A percentile compares a stretch with the other conserved stretches of the same genome.
phyloP scores from a whole-genome alignment of 2,888 invertebrate genomes.

The Stenodera caucasica region DNA sequence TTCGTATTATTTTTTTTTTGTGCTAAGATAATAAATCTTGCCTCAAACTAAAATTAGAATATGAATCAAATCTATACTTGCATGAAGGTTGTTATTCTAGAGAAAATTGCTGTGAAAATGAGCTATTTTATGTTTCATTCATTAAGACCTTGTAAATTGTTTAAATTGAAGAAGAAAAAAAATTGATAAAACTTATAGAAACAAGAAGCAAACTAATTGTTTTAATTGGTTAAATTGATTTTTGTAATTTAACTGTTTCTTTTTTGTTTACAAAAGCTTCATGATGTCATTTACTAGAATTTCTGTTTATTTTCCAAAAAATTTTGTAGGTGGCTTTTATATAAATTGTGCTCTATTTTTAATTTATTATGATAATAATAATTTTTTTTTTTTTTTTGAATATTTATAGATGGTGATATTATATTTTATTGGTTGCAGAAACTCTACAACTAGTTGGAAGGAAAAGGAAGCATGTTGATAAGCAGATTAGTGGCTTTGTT shows the following conservation, averaged over 20 bases:
- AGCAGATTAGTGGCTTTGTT: neutral
- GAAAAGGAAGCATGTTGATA: conserved; percentile 1
- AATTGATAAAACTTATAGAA: no score
- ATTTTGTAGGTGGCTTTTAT: neutral
- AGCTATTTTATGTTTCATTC: no score
- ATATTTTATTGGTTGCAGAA: neutral
- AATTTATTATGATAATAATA: no score
- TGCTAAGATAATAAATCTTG: neutral
- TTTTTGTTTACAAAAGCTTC: no score
- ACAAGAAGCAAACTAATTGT: no score
- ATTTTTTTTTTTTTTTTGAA: neutral
- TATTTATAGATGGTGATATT: neutral
- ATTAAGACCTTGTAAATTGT: neutral
- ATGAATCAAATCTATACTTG: neutral
- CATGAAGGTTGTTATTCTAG: neutral
- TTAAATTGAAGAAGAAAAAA: no score
- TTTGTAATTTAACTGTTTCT: no score
- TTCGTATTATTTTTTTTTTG: no score
- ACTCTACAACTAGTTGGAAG: neutral
- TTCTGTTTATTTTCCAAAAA: neutral
- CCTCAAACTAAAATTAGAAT: neutral
- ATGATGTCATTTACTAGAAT: neutral
- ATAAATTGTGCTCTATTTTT: neutral
- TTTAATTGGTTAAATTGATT: no score
- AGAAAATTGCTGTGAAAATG: no score